Evolutionary conservation across 2,888 invertebrate species (phyloP).

Genomic region (Phania funesta): DNA sequence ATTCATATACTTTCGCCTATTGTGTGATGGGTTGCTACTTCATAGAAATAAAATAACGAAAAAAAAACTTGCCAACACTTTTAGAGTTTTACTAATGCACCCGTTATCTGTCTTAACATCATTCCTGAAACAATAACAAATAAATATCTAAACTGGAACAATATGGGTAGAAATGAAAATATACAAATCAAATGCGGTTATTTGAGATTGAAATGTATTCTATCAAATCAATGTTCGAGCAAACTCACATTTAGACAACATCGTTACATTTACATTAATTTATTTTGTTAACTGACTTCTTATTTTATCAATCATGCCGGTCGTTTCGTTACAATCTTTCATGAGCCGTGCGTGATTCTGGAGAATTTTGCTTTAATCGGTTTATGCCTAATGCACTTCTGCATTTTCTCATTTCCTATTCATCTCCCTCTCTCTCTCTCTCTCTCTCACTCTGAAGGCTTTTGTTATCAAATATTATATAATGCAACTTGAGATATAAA

Average conservation of each 20-base stretch:
- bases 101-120: too few species aligned
- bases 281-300: conserved; percentile 46
- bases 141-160: too few species aligned
- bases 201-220: conserved; percentile 42
- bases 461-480: too few species aligned
- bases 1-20: too few species aligned
- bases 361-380: conserved; percentile 56
- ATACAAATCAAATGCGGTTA: conserved; percentile 32
- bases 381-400: conserved; percentile 40
- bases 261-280: conserved; percentile 40
- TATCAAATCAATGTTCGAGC: conserved; percentile 48
- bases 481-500: too few species aligned
- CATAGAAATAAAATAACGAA: too few species aligned
- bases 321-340: conserved; percentile 11
- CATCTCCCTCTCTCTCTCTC: too few species aligned
- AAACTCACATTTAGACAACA: conserved; percentile 53
- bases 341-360: background rate
- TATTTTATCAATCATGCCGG: conserved; percentile 29
- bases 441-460: too few species aligned
- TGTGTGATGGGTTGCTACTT: too few species aligned
- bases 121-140: too few species aligned
- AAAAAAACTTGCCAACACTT: too few species aligned
- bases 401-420: background rate
- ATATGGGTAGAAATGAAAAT: background rate
- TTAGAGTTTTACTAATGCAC: too few species aligned